phyloP scores from a whole-genome alignment of 2,888 invertebrate species.

The Pollenia griseotomentosa region DNA sequence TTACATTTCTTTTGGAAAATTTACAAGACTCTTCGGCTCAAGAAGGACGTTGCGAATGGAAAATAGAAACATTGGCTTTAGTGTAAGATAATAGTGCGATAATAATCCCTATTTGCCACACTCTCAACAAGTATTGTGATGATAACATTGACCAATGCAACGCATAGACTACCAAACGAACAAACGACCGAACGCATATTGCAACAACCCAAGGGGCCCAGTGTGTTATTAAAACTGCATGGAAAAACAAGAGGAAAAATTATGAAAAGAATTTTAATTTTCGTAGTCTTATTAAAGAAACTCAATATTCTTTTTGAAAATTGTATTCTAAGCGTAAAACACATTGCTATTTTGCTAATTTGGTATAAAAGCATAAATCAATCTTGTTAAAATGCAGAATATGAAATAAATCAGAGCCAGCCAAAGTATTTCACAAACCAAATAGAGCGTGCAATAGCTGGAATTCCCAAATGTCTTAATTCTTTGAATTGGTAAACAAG shows the following conservation, averaged over 20 bases:
- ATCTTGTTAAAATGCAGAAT: neutral
- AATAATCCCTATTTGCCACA: conserved; percentile 67
- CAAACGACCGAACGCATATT: neutral
- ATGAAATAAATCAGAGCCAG: too few relatives aligned
- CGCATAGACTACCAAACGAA: neutral
- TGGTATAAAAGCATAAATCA: neutral
- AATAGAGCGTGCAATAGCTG: too few relatives aligned
- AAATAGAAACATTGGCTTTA: conserved; percentile 59
- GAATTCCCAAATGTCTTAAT: too few relatives aligned
- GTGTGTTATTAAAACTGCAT: conserved; percentile 22
- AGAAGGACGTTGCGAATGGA: conserved; percentile 29
- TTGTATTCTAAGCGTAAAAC: neutral
- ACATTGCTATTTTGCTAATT: neutral
- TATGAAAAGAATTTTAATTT: conserved; percentile 33
- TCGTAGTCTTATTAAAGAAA: conserved; percentile 16
- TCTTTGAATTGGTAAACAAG: too few relatives aligned
- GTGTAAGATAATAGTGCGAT: conserved; percentile 69
- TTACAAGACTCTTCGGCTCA: conserved; percentile 20
- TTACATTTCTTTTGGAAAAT: conserved; percentile 17
- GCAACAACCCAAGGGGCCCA: conserved; percentile 28
- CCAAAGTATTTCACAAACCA: too few relatives aligned
- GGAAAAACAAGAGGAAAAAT: conserved; percentile 13
- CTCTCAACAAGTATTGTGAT: conserved; percentile 17
- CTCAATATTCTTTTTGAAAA: neutral
- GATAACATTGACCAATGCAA: conserved; percentile 9